Evolutionary conservation across 2,797 vertebrate species (phyloP).

Genomic region (Serranus cabrilla): DNA sequence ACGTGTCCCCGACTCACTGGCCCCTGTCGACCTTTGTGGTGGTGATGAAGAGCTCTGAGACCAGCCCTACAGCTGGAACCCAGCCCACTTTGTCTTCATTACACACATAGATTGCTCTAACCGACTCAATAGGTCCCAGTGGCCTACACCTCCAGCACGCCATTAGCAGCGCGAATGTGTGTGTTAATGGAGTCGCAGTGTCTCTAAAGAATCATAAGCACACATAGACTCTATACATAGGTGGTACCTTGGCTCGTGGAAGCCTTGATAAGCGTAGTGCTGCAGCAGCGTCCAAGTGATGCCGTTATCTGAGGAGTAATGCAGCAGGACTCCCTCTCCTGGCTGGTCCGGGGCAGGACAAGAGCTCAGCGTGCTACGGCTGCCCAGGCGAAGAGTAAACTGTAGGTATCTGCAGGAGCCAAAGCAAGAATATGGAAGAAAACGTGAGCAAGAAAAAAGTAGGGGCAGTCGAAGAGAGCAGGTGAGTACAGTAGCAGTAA

Average conservation of each 20-base stretch:
- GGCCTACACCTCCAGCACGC: constrained; percentile 48
- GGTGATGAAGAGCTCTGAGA: constrained; percentile 46
- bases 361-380: constrained; percentile 95
- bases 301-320: constrained; percentile 96
- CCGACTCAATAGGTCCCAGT: constrained; percentile 55
- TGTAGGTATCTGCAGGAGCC: constrained; percentile 91
- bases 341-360: constrained; percentile 97
- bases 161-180: constrained; percentile 54
- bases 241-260: constrained; percentile 95
- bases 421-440: background rate
- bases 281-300: constrained; percentile 98
- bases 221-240: constrained; percentile 4
- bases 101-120: constrained; percentile 59
- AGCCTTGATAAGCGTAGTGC: constrained; percentile 95
- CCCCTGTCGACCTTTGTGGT: constrained; percentile 25
- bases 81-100: constrained; percentile 69
- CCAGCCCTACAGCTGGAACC: constrained; percentile 34
- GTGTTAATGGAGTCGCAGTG: constrained; percentile 51
- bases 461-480: background rate
- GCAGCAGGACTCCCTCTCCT: constrained; percentile 95
- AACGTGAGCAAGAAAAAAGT: background rate
- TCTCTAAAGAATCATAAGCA: constrained; percentile 31
- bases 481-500: background rate
- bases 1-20: constrained; percentile 19
- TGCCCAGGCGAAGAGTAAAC: constrained; percentile 95